A percentile compares a stretch with the other conserved stretches of the same genome.
Evolutionary conservation across 2,113 vertebrate species (phyloP).

Genomic region (Chloroceryle aenea): DNA sequence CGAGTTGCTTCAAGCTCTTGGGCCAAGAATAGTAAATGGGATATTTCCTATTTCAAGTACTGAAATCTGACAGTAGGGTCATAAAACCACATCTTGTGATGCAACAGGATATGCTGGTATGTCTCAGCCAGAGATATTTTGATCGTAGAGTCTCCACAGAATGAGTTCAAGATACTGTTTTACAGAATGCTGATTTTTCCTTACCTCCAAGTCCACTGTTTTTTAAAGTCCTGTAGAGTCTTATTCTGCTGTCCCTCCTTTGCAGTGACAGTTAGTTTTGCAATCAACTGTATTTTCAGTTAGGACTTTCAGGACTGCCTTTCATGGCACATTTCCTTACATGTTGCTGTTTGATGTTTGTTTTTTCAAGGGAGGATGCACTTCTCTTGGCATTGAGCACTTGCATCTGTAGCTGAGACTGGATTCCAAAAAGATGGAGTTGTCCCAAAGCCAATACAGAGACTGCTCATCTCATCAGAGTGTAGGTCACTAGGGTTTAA

Average conservation of each 20-base stretch:
- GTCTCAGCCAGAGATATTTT: background rate
- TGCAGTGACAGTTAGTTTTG: background rate
- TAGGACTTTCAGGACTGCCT: background rate
- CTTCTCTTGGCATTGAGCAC: background rate
- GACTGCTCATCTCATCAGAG: background rate
- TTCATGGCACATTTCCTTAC: background rate
- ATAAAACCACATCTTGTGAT: background rate
- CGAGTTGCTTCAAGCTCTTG: background rate
- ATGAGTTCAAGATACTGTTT: background rate
- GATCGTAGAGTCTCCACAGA: background rate
- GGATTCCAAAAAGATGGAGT: background rate
- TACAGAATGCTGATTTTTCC: background rate
- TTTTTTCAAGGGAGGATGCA: background rate
- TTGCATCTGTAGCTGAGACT: background rate
- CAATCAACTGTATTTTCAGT: background rate
- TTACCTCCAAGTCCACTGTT: background rate
- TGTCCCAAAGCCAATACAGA: background rate
- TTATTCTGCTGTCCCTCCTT: background rate
- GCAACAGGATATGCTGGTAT: background rate
- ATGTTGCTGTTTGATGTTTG: background rate
- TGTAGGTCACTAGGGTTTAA: background rate
- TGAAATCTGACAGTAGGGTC: background rate
- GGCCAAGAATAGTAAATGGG: background rate
- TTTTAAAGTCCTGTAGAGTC: background rate
- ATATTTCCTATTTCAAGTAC: background rate